A percentile compares a stretch with the other conserved stretches of the same genome.
These are phyloP conservation scores for Catharus ustulatus DNA, from an alignment of 2,797 vertebrate species.

Conservation along the genomic window DNA sequence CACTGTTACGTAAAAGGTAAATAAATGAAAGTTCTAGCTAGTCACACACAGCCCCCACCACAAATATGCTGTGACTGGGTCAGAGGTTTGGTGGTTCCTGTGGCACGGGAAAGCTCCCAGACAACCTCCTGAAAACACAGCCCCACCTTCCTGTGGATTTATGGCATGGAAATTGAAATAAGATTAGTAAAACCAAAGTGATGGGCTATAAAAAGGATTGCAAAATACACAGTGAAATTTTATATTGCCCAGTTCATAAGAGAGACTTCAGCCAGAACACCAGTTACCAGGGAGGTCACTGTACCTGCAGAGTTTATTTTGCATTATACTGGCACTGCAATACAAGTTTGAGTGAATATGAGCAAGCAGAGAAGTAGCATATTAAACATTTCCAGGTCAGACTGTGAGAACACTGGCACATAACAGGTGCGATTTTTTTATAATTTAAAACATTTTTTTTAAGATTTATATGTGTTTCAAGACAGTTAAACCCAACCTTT, in stretches of 20 bases:
- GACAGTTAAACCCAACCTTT: background rate
- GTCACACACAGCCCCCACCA: background rate
- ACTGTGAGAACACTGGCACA: background rate
- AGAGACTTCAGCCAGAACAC: background rate
- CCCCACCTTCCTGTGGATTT: background rate
- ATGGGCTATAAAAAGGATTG: background rate
- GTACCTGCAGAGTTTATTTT: background rate
- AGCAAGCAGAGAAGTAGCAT: background rate
- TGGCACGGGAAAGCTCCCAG: background rate
- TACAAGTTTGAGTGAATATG: background rate
- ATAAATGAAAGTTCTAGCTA: background rate
- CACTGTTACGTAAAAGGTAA: background rate
- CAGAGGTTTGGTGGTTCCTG: slow-evolving; percentile 12
- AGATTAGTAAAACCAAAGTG: background rate
- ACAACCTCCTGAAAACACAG: background rate
- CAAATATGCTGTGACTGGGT: slow-evolving; percentile 3
- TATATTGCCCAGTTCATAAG: background rate
- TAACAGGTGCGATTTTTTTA: background rate
- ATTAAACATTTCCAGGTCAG: background rate
- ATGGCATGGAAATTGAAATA: background rate
- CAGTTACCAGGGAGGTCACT: background rate
- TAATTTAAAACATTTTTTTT: background rate
- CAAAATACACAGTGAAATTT: background rate
- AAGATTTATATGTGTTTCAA: background rate
- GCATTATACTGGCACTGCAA: background rate